Conservation (phyloP, 2,888 invertebrate species). For the Melangyna quadrimaculata region DNA sequence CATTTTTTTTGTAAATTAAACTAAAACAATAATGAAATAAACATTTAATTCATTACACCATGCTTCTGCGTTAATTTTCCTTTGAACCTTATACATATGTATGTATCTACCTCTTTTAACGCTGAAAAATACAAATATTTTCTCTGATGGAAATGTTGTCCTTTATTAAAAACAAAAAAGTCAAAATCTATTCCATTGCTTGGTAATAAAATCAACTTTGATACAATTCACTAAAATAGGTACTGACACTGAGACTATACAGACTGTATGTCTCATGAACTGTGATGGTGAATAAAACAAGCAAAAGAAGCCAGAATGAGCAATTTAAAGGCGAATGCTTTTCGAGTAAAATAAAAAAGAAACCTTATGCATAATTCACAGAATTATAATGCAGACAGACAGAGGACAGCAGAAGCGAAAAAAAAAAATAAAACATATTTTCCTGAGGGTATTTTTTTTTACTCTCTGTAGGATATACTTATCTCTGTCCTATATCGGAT, state of each 20-base stretch:
- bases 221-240: neutral
- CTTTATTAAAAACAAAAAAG: neutral
- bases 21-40: too few relatives aligned
- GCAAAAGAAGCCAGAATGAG: slow-evolving; percentile 8
- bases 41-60: too few relatives aligned
- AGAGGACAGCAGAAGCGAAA: neutral
- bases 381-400: slow-evolving; percentile 24
- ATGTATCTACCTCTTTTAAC: too few relatives aligned
- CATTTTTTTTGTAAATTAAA: too few relatives aligned
- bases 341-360: slow-evolving; percentile 25
- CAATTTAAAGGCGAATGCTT: slow-evolving; percentile 41
- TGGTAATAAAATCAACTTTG: neutral
- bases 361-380: slow-evolving; percentile 54
- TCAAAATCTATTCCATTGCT: neutral
- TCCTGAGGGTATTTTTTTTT: neutral
- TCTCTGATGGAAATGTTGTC: neutral
- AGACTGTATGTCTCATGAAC: neutral
- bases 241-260: neutral
- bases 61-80: too few relatives aligned
- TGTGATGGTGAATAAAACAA: neutral
- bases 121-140: too few relatives aligned
- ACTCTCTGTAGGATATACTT: neutral
- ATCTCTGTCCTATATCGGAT: neutral
- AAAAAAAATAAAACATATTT: neutral
- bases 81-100: neutral